Evolutionary conservation across 2,113 vertebrate species (phyloP).

Genomic region (Gallinago jamesoni): DNA sequence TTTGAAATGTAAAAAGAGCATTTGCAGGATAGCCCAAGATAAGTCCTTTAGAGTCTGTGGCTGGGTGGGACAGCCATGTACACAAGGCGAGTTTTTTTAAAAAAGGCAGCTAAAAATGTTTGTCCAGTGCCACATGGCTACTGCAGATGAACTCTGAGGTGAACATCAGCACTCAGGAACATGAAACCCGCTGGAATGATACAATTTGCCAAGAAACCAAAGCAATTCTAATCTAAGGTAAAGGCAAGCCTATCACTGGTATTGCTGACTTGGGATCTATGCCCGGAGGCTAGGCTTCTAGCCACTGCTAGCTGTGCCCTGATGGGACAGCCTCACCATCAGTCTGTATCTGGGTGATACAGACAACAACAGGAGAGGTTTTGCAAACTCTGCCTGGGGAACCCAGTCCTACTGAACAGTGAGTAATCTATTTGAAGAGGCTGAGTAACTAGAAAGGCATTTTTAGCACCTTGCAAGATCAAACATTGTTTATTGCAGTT

Average conservation of each 20-base stretch:
- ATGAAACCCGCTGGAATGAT: background rate
- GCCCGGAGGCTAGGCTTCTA: background rate
- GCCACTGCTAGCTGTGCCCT: background rate
- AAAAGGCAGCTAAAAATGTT: background rate
- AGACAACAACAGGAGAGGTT: background rate
- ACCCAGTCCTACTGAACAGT: background rate
- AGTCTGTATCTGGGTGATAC: background rate
- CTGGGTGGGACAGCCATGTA: background rate
- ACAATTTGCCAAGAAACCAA: background rate
- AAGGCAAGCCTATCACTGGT: background rate
- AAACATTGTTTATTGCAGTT: background rate
- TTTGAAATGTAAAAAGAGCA: background rate
- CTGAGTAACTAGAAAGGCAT: background rate
- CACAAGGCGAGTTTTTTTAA: background rate
- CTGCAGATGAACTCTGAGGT: background rate
- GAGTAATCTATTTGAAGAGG: background rate
- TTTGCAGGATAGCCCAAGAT: background rate
- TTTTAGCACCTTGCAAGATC: background rate
- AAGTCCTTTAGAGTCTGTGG: background rate
- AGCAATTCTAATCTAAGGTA: background rate
- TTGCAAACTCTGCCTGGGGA: background rate
- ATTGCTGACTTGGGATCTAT: background rate
- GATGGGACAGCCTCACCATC: background rate
- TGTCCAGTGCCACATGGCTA: background rate
- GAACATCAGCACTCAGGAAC: background rate